Conservation (phyloP, 2,113 vertebrate genomes). For the Myotis davidii region DNA sequence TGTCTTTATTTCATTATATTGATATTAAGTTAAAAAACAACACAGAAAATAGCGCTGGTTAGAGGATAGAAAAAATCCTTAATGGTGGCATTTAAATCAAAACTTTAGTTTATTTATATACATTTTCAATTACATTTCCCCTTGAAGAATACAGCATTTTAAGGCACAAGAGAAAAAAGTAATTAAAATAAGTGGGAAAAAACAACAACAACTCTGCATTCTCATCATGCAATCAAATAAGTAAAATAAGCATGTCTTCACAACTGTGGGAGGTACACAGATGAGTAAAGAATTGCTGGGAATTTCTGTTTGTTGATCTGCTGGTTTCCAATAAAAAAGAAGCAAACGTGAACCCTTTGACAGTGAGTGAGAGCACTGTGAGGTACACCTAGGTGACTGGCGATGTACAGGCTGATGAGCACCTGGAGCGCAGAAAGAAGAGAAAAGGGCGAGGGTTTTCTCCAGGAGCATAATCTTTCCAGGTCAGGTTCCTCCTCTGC, state of each 20-base stretch:
- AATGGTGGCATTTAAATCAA: not conserved
- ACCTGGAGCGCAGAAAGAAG: not conserved
- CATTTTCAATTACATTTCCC: conserved; percentile 14
- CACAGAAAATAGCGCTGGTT: not conserved
- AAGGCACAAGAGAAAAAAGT: not conserved
- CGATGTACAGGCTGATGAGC: fast-evolving
- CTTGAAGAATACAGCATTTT: not conserved
- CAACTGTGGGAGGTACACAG: not conserved
- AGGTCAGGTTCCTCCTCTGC: not conserved
- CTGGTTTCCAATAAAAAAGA: not conserved
- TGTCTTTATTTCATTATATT: not conserved
- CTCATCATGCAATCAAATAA: not conserved
- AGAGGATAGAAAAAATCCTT: not conserved
- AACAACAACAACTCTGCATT: not conserved
- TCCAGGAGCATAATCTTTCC: not conserved
- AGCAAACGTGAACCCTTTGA: not conserved
- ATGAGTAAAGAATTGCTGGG: not conserved
- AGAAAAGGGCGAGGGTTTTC: not conserved
- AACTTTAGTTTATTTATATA: not conserved
- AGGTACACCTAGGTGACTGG: not conserved
- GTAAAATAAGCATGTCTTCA: not conserved
- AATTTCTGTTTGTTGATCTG: not conserved
- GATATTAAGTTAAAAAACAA: not conserved
- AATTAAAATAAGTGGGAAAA: not conserved
- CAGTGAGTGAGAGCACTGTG: not conserved